These are phyloP conservation scores for Popillia japonica DNA, from an alignment of 1,140 invertebrate genomes.

Conservation along the genomic window DNA sequence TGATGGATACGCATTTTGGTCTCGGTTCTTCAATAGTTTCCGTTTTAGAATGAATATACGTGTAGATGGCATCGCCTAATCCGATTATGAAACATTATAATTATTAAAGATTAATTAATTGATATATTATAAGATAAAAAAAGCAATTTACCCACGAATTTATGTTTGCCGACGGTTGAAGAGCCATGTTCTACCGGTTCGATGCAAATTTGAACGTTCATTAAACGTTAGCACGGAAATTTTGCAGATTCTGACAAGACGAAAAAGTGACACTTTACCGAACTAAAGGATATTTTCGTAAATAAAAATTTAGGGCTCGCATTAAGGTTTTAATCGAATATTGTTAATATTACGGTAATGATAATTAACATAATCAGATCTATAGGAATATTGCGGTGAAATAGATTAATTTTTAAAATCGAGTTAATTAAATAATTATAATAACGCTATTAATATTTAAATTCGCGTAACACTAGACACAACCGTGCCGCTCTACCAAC, in stretches of 20 bases:
- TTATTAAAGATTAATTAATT: background rate
- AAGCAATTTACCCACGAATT: background rate
- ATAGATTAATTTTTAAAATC: no score
- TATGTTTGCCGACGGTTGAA: background rate
- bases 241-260: conserved; percentile 31
- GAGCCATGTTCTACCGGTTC: conserved; percentile 21
- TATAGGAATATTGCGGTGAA: no score
- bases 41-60: background rate
- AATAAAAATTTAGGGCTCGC: no score
- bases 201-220: conserved; percentile 33
- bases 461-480: no score
- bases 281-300: no score
- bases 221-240: conserved; percentile 37
- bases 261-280: background rate
- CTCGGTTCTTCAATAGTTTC: background rate
- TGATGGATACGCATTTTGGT: no score
- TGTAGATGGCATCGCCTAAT: background rate
- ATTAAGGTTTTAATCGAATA: no score
- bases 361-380: no score
- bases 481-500: no score
- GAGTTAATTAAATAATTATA: no score
- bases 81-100: background rate
- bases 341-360: no score
- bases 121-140: background rate
- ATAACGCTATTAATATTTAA: no score